Evolutionary conservation across 2,797 vertebrate species (phyloP).

Genomic region (Fratercula arctica): DNA sequence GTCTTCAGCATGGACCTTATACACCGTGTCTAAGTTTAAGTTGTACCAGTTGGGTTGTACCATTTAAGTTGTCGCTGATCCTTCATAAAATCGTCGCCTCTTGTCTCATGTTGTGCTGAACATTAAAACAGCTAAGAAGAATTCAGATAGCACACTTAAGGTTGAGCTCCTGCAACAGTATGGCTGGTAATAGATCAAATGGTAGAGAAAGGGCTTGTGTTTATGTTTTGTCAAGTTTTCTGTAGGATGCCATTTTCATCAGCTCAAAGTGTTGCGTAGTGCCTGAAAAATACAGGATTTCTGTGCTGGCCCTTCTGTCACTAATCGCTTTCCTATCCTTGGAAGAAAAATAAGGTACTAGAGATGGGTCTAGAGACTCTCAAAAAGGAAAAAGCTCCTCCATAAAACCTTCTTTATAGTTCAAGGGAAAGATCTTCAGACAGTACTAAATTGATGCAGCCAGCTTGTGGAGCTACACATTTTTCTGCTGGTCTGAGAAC

Average conservation of each 20-base stretch:
- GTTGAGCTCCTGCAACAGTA: neutral
- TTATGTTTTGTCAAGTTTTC: neutral
- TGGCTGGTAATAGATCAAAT: neutral
- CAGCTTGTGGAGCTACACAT: neutral
- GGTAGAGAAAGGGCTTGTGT: neutral
- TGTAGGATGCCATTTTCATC: neutral
- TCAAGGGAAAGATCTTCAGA: neutral
- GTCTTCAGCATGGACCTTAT: neutral
- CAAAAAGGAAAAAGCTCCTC: neutral
- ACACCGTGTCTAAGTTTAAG: neutral
- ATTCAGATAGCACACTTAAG: neutral
- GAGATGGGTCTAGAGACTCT: neutral
- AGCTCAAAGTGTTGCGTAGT: neutral
- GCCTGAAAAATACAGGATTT: neutral
- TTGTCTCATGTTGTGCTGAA: neutral
- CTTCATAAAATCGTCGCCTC: neutral
- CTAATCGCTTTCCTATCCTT: neutral
- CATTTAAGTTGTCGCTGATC: neutral
- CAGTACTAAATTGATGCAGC: neutral
- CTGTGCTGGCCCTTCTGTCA: neutral
- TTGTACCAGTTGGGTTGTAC: neutral
- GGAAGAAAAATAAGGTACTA: neutral
- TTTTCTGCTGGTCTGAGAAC: neutral
- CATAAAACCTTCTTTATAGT: neutral
- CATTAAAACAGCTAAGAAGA: neutral